Percentiles rank a stretch among this genome's conserved stretches.
Conservation (phyloP, 1,140 invertebrate genomes). For the Atta colombica region DNA sequence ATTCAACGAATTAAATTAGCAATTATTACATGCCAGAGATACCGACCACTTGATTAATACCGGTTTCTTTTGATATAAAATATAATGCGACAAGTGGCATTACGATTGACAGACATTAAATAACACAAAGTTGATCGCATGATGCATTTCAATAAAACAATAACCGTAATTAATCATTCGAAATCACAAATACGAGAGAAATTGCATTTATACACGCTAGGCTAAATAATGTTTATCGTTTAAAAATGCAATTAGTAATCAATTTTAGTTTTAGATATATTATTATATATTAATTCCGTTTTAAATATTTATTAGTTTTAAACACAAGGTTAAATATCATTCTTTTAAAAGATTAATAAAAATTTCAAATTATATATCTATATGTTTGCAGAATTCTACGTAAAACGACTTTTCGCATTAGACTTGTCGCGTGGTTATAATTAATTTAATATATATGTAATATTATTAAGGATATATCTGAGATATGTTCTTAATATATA, state of each 20-base stretch:
- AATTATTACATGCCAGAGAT: not conserved
- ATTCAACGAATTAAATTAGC: slow-evolving; percentile 55
- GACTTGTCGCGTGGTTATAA: not conserved
- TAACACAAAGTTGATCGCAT: not conserved
- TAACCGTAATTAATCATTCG: not conserved
- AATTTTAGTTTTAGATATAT: not conserved
- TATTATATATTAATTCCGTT: slow-evolving; percentile 12
- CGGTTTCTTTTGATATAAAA: slow-evolving; percentile 7
- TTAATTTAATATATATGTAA: not conserved
- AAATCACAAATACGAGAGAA: not conserved
- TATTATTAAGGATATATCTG: not conserved
- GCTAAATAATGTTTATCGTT: not conserved
- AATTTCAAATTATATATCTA: not conserved
- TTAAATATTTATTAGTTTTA: slow-evolving; percentile 20
- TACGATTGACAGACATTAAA: not conserved
- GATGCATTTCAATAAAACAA: slow-evolving; percentile 2
- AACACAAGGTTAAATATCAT: not conserved
- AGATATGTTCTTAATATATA: too few relatives aligned
- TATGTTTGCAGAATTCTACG: not conserved
- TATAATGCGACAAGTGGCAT: slow-evolving; percentile 31
- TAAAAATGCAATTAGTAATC: not conserved
- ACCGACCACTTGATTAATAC: slow-evolving; percentile 25
- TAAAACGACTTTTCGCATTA: not conserved
- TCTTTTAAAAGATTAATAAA: not conserved
- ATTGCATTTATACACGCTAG: not conserved